Base-by-base conservation (phyloP, 1,140 invertebrate species). In the Acromyrmex charruanus region DNA sequence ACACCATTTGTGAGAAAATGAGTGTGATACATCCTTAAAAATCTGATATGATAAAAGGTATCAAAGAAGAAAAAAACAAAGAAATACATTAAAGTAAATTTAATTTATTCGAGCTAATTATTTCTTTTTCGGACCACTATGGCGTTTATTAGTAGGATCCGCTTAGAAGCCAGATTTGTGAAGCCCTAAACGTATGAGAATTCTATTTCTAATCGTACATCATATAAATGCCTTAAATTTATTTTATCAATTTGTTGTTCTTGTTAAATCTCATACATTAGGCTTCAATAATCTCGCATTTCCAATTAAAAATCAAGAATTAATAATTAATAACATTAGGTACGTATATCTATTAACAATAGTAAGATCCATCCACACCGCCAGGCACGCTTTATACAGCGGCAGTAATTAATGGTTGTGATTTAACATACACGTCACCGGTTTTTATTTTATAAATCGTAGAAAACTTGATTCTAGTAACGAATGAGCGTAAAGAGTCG, bases 271-370 rank as follows among this genome's bases (percentile, higher is more conserved):
- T 39, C 87, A 44, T 69, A 71, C 31, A 61, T 85, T 85, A 79
- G 89, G 86, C 79, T 85, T 87, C 88, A 81, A 87, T 85, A 88
- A 80, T 81, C 87, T 63, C 53, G 39, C 86, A 28, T 58, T 65
- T 63, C 31, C 25, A 90, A 91, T 91, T 92, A 93, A 82, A 93
- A 93, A 93, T 93, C 84, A 91, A 80, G 74, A 77, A 68, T 91
- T 91, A 91, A 91, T 91, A 91, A 90, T 92, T 91, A 91, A 91
- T 91, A 93, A 93, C 92, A 92, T 93, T 93, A 93, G 87, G 89
- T 93, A 93, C 91, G 91, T 93, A 92, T 92, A 91, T 93, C 92
- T 93, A 93, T 92, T 93, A 93, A 93, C 92, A 92, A 77, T 93
- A 92, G 88, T 88, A 90, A 92, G 77, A 81, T 89, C 88, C 91